Evolutionary conservation across 2,113 vertebrate species (phyloP).

Genomic region (Antechinus flavipes): DNA sequence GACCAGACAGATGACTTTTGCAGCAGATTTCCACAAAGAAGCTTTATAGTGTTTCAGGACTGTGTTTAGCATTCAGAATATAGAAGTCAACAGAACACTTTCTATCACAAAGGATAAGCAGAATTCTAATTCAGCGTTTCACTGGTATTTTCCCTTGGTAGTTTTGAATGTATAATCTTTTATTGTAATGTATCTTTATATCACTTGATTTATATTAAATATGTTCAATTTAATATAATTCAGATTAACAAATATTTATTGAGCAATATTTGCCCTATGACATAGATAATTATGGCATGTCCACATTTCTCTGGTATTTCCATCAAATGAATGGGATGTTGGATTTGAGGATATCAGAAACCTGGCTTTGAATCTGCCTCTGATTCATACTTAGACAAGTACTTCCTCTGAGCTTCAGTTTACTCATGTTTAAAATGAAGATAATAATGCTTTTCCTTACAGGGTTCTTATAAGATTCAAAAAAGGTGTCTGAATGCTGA

Average conservation of each 20-base stretch:
- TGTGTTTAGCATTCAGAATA: background rate
- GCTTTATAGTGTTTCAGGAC: background rate
- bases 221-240: background rate
- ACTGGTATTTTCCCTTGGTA: background rate
- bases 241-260: background rate
- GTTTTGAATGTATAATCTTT: background rate
- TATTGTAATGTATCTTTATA: background rate
- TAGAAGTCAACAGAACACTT: background rate
- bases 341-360: background rate
- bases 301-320: background rate
- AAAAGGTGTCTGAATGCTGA: background rate
- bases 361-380: background rate
- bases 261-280: background rate
- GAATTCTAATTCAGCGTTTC: background rate
- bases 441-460: background rate
- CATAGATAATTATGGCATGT: background rate
- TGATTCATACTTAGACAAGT: background rate
- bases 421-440: background rate
- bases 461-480: background rate
- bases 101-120: background rate
- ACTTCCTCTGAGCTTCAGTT: background rate
- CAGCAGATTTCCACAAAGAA: background rate
- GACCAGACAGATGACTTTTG: background rate
- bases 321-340: background rate
- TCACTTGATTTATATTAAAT: background rate